These are phyloP conservation scores for Isurus oxyrinchus DNA, from an alignment of 2,113 vertebrate genomes.

Conservation along the genomic window DNA sequence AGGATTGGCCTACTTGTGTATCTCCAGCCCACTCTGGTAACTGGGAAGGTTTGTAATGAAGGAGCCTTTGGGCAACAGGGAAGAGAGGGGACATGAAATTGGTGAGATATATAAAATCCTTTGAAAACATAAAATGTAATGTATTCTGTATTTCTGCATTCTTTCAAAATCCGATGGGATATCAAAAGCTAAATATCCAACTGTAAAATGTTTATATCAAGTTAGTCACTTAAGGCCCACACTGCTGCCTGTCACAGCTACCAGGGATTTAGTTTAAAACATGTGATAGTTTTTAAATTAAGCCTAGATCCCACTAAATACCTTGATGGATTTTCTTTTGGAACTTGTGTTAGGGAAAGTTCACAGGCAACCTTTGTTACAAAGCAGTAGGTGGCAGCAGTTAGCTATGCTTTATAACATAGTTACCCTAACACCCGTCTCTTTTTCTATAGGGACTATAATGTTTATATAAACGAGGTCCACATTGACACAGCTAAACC, in stretches of 20 bases:
- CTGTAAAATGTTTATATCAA: slow-evolving; percentile 3
- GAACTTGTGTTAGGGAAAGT: neutral
- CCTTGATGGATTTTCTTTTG: neutral
- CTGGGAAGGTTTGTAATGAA: neutral
- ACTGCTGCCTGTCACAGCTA: neutral
- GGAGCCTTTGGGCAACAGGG: neutral
- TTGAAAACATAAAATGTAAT: neutral
- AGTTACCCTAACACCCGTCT: slow-evolving; percentile 23
- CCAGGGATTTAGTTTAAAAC: neutral
- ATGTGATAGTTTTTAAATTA: neutral
- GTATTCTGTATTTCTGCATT: neutral
- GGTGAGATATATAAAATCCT: neutral
- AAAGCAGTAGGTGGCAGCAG: slow-evolving; percentile 63
- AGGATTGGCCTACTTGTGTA: neutral
- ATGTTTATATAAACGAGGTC: slow-evolving; percentile 61
- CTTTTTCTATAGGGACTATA: slow-evolving; percentile 75
- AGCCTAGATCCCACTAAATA: neutral
- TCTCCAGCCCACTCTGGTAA: neutral
- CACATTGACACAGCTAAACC: slow-evolving; percentile 77
- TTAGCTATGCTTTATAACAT: slow-evolving; percentile 41
- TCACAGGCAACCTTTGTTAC: neutral
- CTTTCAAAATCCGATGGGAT: neutral
- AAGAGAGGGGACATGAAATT: neutral
- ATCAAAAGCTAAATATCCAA: neutral
- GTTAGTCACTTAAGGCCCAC: neutral